These are phyloP conservation scores for Gymnocheta viridis DNA, from an alignment of 2,888 invertebrate species.

Conservation along the genomic window DNA sequence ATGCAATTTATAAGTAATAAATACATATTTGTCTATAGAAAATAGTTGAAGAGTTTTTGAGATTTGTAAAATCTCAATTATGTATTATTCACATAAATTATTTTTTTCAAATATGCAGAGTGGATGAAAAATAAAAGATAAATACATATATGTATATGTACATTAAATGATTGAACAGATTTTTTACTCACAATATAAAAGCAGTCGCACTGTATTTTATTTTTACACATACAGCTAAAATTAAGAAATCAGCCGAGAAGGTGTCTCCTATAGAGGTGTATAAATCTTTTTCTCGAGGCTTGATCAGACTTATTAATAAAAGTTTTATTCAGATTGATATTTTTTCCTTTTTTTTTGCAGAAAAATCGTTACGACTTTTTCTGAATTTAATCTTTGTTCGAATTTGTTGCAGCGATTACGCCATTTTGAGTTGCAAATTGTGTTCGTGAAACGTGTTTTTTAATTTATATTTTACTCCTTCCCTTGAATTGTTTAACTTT, in stretches of 20 bases:
- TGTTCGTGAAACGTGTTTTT: constrained; percentile 66
- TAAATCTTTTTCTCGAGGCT: not conserved
- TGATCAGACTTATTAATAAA: not conserved
- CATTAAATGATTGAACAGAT: no score
- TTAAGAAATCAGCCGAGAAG: constrained; percentile 56
- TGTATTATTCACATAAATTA: not conserved
- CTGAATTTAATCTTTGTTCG: constrained; percentile 62
- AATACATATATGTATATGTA: constrained; percentile 4
- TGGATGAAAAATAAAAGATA: not conserved
- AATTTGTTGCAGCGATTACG: constrained; percentile 64
- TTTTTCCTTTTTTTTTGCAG: not conserved
- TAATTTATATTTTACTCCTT: constrained; percentile 28
- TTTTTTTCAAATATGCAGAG: not conserved
- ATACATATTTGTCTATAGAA: not conserved
- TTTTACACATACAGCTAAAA: constrained; percentile 52
- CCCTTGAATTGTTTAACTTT: not conserved
- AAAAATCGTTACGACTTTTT: constrained; percentile 11
- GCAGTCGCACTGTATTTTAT: constrained; percentile 53
- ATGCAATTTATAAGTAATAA: not conserved
- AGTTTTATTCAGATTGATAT: not conserved
- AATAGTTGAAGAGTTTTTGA: not conserved
- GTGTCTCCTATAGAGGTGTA: constrained; percentile 20
- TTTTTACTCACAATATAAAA: constrained; percentile 44
- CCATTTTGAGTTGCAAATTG: constrained; percentile 64
- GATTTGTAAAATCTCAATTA: not conserved